These are phyloP conservation scores for Dryomyza anilis DNA, from an alignment of 2,888 invertebrate species.

Conservation along the genomic window DNA sequence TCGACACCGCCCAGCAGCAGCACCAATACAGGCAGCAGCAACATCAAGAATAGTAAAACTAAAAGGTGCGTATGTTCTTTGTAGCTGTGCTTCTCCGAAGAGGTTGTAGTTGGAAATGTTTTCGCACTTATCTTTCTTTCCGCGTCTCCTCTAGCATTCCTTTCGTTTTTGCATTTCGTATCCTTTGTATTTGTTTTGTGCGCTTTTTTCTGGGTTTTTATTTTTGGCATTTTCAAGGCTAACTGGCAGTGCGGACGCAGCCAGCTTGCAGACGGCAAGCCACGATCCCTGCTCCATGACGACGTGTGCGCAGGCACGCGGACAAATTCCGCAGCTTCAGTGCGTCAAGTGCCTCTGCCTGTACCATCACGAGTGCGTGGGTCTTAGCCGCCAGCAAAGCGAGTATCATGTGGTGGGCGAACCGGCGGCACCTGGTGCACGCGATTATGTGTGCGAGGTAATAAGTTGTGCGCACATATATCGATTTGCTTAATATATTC, in stretches of 20 bases:
- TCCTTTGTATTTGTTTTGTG: not conserved
- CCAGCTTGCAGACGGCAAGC: constrained; percentile 26
- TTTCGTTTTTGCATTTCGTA: constrained; percentile 12
- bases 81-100: too few species aligned
- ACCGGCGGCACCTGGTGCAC: constrained; percentile 35
- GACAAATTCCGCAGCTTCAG: constrained; percentile 79
- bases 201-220: constrained; percentile 22
- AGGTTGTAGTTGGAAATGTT: too few species aligned
- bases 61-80: constrained; percentile 34
- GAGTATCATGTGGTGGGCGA: constrained; percentile 36
- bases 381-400: constrained; percentile 59
- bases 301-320: constrained; percentile 74
- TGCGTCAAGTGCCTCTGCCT: constrained; percentile 84
- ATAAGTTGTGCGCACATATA: constrained; percentile 19
- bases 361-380: constrained; percentile 82
- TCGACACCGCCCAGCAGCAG: constrained; percentile 32
- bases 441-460: constrained; percentile 49
- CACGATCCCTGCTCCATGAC: constrained; percentile 74
- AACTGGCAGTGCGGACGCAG: not conserved
- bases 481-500: not conserved
- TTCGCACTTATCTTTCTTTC: not conserved
- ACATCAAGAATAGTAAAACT: constrained; percentile 34
- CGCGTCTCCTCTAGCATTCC: constrained; percentile 22
- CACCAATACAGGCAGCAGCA: constrained; percentile 29
- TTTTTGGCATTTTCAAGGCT: constrained; percentile 28